Evolutionary conservation across 35 echinoderm and acorn worm genomes (phyloP).

Genomic region (Lytechinus pictus): DNA sequence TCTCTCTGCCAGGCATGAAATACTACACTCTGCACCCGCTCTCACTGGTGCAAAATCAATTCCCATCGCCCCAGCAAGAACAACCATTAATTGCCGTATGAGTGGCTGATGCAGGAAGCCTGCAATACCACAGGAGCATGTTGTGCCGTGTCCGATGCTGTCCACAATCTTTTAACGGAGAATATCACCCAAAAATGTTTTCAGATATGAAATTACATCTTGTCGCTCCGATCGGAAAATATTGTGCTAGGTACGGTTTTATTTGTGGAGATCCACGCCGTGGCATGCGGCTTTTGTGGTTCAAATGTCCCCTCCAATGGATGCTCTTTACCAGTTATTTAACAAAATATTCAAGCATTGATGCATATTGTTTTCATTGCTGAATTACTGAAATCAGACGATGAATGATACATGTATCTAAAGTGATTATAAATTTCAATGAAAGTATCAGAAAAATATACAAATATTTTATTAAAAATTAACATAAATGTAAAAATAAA

Average conservation of each 20-base stretch:
- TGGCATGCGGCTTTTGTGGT: neutral
- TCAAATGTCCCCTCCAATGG: neutral
- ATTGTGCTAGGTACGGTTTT: neutral
- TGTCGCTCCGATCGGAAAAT: neutral
- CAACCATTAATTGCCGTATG: neutral
- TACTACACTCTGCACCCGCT: neutral
- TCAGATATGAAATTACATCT: conserved; percentile 19
- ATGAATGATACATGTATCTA: neutral
- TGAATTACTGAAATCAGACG: neutral
- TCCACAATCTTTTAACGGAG: neutral
- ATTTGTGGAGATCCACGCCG: neutral
- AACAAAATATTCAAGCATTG: neutral
- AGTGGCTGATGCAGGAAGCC: neutral
- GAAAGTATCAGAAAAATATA: no score
- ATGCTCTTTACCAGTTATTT: neutral
- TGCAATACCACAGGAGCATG: neutral
- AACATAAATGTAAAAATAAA: no score
- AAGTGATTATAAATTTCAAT: no score
- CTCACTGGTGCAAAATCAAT: neutral
- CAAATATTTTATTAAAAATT: no score
- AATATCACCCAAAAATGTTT: neutral
- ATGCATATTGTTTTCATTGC: neutral
- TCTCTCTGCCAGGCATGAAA: conserved; percentile 6
- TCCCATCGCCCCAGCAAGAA: neutral
- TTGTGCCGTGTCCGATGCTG: neutral